These are phyloP conservation scores for Labeo rohita DNA, from an alignment of 2,113 vertebrate genomes.

Conservation along the genomic window DNA sequence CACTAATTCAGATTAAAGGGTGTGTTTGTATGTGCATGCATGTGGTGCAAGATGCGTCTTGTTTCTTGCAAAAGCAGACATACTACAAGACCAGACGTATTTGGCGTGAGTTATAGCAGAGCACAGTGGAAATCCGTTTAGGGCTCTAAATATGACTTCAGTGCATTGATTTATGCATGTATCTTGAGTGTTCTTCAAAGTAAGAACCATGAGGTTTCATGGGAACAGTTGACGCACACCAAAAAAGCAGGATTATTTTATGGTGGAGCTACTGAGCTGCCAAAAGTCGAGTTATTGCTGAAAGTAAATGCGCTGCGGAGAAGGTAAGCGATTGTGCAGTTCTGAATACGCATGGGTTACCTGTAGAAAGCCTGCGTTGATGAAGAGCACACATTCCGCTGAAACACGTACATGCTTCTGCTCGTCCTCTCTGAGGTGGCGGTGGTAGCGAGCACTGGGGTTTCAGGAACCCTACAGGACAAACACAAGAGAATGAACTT, in stretches of 20 bases:
- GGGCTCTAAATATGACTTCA: slow-evolving; percentile 23
- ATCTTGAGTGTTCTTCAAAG: slow-evolving; percentile 27
- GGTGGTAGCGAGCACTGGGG: slow-evolving; percentile 82
- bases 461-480: slow-evolving; percentile 79
- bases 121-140: slow-evolving; percentile 1
- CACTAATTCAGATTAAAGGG: slow-evolving; percentile 51
- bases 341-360: slow-evolving; percentile 57
- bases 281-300: not conserved
- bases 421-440: slow-evolving; percentile 76
- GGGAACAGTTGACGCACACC: not conserved
- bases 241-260: slow-evolving; percentile 6
- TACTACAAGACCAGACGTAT: slow-evolving; percentile 29
- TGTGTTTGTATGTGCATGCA: slow-evolving; percentile 35
- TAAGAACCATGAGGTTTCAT: not conserved
- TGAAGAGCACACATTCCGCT: slow-evolving; percentile 79
- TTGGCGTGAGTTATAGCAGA: slow-evolving; percentile 12
- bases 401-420: slow-evolving; percentile 79
- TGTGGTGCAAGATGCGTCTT: slow-evolving; percentile 25
- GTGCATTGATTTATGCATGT: slow-evolving; percentile 35
- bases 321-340: slow-evolving; percentile 6
- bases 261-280: not conserved
- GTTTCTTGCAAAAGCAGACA: not conserved
- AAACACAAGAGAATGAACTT: not conserved
- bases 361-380: slow-evolving; percentile 78
- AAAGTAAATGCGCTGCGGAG: not conserved